Conservation (phyloP, 2,113 vertebrate species). For the Osmerus mordax region DNA sequence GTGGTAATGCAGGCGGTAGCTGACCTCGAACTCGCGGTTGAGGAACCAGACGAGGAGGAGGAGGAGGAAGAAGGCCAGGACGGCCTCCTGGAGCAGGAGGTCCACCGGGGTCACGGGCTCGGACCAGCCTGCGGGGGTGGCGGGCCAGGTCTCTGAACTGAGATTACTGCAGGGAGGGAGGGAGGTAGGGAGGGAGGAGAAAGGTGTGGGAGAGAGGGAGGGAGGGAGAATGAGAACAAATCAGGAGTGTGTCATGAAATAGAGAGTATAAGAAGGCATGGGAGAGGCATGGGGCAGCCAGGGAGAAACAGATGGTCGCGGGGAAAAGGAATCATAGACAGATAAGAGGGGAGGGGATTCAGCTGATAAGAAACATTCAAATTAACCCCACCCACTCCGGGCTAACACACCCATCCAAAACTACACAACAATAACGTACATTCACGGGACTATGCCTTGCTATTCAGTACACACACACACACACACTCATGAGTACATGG, state of each 20-base stretch:
- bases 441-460: too few relatives aligned
- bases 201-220: too few relatives aligned
- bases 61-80: conserved; percentile 86
- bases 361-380: background rate
- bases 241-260: background rate
- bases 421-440: too few relatives aligned
- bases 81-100: conserved; percentile 78
- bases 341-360: background rate
- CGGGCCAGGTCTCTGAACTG: conserved; percentile 8
- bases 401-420: background rate
- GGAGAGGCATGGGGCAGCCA: background rate
- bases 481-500: too few relatives aligned
- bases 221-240: background rate
- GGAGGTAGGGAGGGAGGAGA: background rate
- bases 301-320: background rate
- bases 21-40: conserved; percentile 96
- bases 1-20: conserved; percentile 97
- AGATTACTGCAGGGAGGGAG: conserved; percentile 43
- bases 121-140: conserved; percentile 11
- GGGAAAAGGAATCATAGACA: background rate
- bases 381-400: background rate
- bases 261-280: too few relatives aligned
- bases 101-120: conserved; percentile 51
- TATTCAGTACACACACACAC: too few relatives aligned
- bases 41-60: conserved; percentile 96